Evolutionary conservation across 1,140 invertebrate genomes (phyloP), one percentile per base, ranked within the genome.

Genomic region (Mizuhopecten yessoensis): DNA sequence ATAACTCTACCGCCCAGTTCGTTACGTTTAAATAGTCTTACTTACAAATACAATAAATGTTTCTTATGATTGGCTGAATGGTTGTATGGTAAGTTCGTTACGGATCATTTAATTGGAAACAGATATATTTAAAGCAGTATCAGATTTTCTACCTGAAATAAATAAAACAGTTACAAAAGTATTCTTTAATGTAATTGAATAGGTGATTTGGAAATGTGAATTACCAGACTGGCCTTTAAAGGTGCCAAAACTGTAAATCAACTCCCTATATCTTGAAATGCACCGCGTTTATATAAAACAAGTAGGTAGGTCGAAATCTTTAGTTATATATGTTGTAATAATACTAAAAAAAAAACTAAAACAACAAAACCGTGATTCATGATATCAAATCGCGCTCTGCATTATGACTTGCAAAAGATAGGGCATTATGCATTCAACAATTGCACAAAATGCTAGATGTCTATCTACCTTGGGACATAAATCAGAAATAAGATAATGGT

Each of bases 191-290:
- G 57, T 75, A 75, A 75, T 75, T 75, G 57, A 75, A 29, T n/a
- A 75, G 57, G 57, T 75, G 23, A 75, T 75, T 75, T n/a, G n/a
- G n/a, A 75, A 75, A 75, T 75, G n/a, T 29, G 57, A 75, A 29
- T 75, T 75, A 75, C n/a, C 57, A 0, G 23, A 3, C 17, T n/a
- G 57, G n/a, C 23, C n/a, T 75, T 75, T 75, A 29, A 75, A 75
- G 29, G n/a, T 29, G 23, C 57, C n/a, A 9, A 3, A 7, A 17
- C 9, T 75, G 57, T 75, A 9, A 3, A 29, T 75, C n/a, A 29
- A 75, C n/a, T 75, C n/a, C n/a, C 5, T n/a, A 5, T 13, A 75
- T 75, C 57, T 29, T n/a, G 57, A 75, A 5, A n/a, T 75, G 0
- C 1, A 17, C 29, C 3, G 11, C 5, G 0, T n/a, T 29, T 75